These are phyloP conservation scores for Esox masquinongy DNA, from an alignment of 2,797 vertebrate species.

Conservation along the genomic window DNA sequence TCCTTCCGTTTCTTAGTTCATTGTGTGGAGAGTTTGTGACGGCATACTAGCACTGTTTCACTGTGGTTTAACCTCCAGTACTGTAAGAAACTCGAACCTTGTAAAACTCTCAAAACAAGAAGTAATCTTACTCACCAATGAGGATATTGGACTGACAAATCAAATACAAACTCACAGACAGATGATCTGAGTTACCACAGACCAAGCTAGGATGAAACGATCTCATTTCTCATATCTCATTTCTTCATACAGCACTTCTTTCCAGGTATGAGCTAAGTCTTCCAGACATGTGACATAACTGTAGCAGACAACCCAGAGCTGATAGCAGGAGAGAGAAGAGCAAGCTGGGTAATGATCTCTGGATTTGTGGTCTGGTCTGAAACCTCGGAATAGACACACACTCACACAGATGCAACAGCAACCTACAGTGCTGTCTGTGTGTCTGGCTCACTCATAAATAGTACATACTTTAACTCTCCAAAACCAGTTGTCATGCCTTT, in stretches of 20 bases:
- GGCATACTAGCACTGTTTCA: background rate
- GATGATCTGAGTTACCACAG: background rate
- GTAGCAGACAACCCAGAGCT: constrained; percentile 4
- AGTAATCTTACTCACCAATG: background rate
- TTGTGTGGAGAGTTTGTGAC: background rate
- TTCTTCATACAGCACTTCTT: background rate
- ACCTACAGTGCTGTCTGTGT: constrained; percentile 2
- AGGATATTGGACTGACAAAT: constrained; percentile 1
- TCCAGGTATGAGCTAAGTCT: constrained; percentile 8
- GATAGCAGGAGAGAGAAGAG: constrained; percentile 4
- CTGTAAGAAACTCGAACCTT: background rate
- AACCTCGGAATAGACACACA: background rate
- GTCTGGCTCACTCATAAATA: background rate
- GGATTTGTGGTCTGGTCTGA: constrained; percentile 11
- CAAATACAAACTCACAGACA: background rate
- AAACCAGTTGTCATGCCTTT: constrained; percentile 7
- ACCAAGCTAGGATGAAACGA: background rate
- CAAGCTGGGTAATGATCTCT: constrained; percentile 11
- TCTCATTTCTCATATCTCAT: constrained; percentile 8
- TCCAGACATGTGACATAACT: constrained; percentile 18
- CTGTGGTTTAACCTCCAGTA: background rate
- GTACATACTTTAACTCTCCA: constrained; percentile 7
- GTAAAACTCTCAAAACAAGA: background rate
- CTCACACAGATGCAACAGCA: background rate
- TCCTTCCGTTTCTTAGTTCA: no score